Percentiles rank a stretch among this genome's conserved stretches.
These are phyloP conservation scores for Ooceraea biroi DNA, from an alignment of 1,140 invertebrate species.

Conservation along the genomic window DNA sequence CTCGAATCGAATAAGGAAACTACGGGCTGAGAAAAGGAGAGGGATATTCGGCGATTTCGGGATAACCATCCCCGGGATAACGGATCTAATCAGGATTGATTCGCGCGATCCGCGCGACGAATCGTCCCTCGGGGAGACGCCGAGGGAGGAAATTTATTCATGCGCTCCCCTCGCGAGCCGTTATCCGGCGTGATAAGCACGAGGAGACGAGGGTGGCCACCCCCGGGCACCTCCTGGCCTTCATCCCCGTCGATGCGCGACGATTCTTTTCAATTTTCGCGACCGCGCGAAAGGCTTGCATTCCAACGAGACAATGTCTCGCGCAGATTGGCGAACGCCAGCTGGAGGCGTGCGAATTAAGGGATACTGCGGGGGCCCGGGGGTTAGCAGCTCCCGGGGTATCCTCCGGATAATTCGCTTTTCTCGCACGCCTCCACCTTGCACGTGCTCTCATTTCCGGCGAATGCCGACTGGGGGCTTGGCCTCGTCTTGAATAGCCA, in stretches of 20 bases:
- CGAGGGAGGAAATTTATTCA: constrained; percentile 35
- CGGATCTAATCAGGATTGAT: constrained; percentile 37
- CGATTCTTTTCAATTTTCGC: constrained; percentile 71
- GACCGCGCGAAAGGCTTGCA: constrained; percentile 58
- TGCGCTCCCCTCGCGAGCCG: constrained; percentile 12
- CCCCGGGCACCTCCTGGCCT: constrained; percentile 47
- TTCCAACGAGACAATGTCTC: constrained; percentile 71
- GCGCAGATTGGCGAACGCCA: constrained; percentile 45
- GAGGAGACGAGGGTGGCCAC: constrained; percentile 7
- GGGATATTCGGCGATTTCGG: too few species aligned
- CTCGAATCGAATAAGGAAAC: neutral
- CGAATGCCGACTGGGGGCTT: constrained; percentile 45
- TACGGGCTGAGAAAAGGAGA: too few species aligned
- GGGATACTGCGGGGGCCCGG: constrained; percentile 15
- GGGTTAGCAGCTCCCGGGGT: constrained; percentile 51
- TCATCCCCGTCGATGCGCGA: constrained; percentile 6
- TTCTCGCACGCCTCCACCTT: constrained; percentile 48
- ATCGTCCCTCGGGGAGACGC: constrained; percentile 4
- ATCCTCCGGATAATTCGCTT: constrained; percentile 69
- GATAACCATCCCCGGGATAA: neutral
- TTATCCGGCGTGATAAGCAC: constrained; percentile 25
- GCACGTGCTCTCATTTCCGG: constrained; percentile 68
- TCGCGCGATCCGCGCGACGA: neutral
- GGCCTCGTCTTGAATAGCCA: constrained; percentile 67
- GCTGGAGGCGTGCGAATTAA: neutral